A percentile compares a stretch with the other conserved stretches of the same genome.
Conservation (phyloP, 1,140 invertebrate species). For the Protaetia brevitarsis region DNA sequence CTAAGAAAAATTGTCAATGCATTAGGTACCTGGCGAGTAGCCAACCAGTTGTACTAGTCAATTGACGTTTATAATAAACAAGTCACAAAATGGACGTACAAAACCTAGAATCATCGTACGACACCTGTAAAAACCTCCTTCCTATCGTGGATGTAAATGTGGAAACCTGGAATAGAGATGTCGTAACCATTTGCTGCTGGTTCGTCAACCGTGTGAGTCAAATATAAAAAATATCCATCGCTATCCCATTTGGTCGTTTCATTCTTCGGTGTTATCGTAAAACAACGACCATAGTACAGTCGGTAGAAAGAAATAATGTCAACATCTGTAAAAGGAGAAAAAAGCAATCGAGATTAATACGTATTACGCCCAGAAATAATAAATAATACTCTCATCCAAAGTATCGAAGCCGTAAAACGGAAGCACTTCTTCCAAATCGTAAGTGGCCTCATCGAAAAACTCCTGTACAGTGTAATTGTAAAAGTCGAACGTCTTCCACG, state of each 20-base stretch:
- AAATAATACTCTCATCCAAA: background rate
- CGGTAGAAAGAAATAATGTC: background rate
- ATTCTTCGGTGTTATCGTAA: slow-evolving; percentile 31
- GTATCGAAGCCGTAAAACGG: background rate
- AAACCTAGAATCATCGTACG: too few species aligned
- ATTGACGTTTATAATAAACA: too few species aligned
- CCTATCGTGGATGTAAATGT: slow-evolving; percentile 32
- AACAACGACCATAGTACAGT: slow-evolving; percentile 30
- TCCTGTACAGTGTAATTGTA: background rate
- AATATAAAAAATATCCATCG: slow-evolving; percentile 34
- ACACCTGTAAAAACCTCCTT: slow-evolving; percentile 29
- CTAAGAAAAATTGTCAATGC: background rate
- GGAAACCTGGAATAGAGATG: slow-evolving; percentile 38
- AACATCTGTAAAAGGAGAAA: slow-evolving; percentile 37
- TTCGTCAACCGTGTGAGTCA: slow-evolving; percentile 26
- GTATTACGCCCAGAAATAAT: background rate
- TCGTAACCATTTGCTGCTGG: slow-evolving; percentile 47
- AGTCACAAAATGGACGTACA: too few species aligned
- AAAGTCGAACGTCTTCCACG: background rate
- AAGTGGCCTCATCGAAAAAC: background rate
- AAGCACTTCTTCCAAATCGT: background rate
- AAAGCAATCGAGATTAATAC: background rate
- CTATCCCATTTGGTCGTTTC: background rate
- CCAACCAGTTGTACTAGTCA: too few species aligned
- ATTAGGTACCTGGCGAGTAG: too few species aligned